A percentile compares a stretch with the other conserved stretches of the same genome.
phyloP scores from a whole-genome alignment of 2,888 invertebrate genomes.

The Papilio demoleus region DNA sequence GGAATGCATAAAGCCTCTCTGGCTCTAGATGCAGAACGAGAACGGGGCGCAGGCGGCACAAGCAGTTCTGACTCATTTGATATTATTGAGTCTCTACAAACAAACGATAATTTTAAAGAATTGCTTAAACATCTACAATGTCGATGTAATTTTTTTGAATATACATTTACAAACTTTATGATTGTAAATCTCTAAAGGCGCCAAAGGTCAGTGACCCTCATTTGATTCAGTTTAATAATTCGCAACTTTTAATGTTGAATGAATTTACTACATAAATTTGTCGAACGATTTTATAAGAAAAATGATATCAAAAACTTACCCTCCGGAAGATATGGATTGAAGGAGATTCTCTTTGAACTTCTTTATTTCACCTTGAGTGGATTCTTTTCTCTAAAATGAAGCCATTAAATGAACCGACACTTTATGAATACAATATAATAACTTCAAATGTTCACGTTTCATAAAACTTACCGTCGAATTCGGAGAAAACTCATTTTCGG shows the following conservation, averaged over 20 bases:
- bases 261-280: not conserved
- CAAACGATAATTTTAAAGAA: constrained; percentile 40
- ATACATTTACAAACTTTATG: too few relatives aligned
- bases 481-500: constrained; percentile 44
- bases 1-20: constrained; percentile 71
- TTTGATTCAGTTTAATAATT: too few relatives aligned
- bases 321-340: constrained; percentile 63
- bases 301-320: constrained; percentile 58
- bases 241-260: too few relatives aligned
- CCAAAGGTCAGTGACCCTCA: too few relatives aligned
- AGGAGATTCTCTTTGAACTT: constrained; percentile 74
- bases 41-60: constrained; percentile 60
- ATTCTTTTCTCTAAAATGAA: constrained; percentile 26
- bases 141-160: too few relatives aligned
- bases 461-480: constrained; percentile 56
- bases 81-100: constrained; percentile 59
- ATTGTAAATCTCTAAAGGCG: too few relatives aligned
- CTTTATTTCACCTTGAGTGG: constrained; percentile 67
- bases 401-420: not conserved
- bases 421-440: constrained; percentile 7
- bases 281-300: not conserved
- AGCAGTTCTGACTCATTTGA: constrained; percentile 58
- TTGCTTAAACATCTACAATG: too few relatives aligned
- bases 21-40: constrained; percentile 69
- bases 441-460: constrained; percentile 29